Evolutionary conservation across 2,797 vertebrate species (phyloP).

Genomic region (Thaleichthys pacificus): DNA sequence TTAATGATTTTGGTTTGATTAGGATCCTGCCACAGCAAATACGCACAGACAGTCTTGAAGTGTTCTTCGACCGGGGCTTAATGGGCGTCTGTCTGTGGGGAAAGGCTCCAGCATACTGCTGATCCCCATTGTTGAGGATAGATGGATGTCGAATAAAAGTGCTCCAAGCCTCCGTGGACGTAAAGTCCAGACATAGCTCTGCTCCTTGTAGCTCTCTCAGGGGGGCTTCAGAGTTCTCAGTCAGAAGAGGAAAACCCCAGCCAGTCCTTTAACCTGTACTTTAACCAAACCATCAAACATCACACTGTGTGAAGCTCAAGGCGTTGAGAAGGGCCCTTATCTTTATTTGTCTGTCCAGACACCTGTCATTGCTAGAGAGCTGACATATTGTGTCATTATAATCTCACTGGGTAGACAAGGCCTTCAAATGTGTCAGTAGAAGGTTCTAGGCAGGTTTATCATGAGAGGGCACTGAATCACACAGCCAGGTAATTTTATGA

Average conservation of each 20-base stretch:
- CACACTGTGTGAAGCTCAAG: slow-evolving; percentile 1
- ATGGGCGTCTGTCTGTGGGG: slow-evolving; percentile 10
- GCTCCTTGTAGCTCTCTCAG: not conserved
- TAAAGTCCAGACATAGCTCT: not conserved
- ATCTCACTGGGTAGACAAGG: slow-evolving; percentile 35
- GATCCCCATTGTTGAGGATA: slow-evolving; percentile 8
- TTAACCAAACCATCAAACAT: not conserved
- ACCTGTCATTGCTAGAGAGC: slow-evolving; percentile 13
- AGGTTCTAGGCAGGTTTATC: slow-evolving; percentile 57
- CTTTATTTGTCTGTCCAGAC: slow-evolving; percentile 18
- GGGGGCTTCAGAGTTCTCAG: not conserved
- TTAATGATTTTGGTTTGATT: not conserved
- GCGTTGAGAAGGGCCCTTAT: slow-evolving; percentile 7
- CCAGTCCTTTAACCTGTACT: not conserved
- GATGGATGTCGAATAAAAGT: slow-evolving; percentile 13
- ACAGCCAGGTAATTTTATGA: slow-evolving; percentile 55
- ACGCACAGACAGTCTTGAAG: not conserved
- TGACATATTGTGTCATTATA: slow-evolving; percentile 25
- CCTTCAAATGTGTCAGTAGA: slow-evolving; percentile 53
- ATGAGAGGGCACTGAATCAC: slow-evolving; percentile 29
- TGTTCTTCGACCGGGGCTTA: slow-evolving; percentile 10
- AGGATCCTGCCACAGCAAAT: slow-evolving; percentile 10
- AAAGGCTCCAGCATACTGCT: slow-evolving; percentile 12
- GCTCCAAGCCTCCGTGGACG: slow-evolving; percentile 10
- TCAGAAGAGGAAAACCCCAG: not conserved